A percentile compares a stretch with the other conserved stretches of the same genome.
Evolutionary conservation across 2,888 invertebrate genomes (phyloP).

Genomic region (Spisula solida): DNA sequence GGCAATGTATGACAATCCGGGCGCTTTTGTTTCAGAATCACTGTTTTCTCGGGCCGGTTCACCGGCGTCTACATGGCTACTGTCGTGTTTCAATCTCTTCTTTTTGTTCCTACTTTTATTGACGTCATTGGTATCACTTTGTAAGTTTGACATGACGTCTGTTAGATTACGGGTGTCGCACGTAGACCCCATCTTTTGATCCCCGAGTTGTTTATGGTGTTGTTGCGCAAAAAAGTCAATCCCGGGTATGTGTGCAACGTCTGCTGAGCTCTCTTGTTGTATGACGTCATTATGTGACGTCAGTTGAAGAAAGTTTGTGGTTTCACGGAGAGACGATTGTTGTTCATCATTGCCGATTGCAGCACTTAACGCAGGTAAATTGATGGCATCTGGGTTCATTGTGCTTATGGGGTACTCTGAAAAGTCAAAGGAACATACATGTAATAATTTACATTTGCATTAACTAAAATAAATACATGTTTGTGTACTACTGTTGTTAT

Average conservation of each 20-base stretch:
- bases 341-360: slow-evolving; percentile 10
- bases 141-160: not conserved
- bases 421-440: not conserved
- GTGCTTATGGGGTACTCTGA: not conserved
- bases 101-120: not conserved
- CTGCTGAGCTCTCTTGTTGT: not conserved
- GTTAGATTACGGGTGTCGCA: not conserved
- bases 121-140: not conserved
- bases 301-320: not conserved
- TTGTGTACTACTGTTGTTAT: too few species aligned
- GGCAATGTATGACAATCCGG: slow-evolving; percentile 90
- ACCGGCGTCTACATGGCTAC: not conserved
- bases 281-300: not conserved
- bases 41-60: not conserved
- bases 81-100: not conserved
- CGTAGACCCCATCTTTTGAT: not conserved
- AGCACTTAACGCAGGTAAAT: slow-evolving; percentile 29
- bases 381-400: slow-evolving; percentile 27
- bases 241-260: not conserved
- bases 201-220: not conserved
- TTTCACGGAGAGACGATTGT: not conserved
- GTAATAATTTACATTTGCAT: not conserved
- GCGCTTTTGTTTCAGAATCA: slow-evolving; percentile 48
- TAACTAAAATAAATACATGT: too few species aligned
- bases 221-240: not conserved